Evolutionary conservation across 2,888 invertebrate genomes (phyloP).

Genomic region (Panzeria rudis): DNA sequence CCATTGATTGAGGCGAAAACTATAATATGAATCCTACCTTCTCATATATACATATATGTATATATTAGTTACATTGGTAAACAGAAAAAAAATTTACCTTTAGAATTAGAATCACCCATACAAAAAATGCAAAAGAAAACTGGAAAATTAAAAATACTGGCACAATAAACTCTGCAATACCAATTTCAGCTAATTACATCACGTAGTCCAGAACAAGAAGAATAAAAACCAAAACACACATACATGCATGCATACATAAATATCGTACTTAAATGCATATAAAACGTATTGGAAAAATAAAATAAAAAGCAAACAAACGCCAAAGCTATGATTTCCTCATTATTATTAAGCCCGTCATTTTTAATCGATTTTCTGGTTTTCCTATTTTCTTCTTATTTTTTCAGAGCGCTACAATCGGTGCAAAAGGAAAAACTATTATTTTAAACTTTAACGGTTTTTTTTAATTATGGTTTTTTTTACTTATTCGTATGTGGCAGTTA

Average conservation of each 20-base stretch:
- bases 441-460: conserved; percentile 59
- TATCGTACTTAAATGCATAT: neutral
- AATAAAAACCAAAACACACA: conserved; percentile 2
- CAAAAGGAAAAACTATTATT: conserved; percentile 41
- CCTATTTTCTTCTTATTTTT: neutral
- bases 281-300: conserved; percentile 15
- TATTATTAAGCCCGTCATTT: conserved; percentile 48
- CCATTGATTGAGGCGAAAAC: no score
- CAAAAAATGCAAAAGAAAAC: conserved; percentile 7
- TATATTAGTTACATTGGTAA: no score
- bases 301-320: neutral
- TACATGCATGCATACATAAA: neutral
- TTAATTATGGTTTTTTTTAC: conserved; percentile 56
- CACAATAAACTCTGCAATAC: conserved; percentile 37
- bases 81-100: no score
- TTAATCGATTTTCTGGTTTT: conserved; percentile 62
- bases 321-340: conserved; percentile 56
- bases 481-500: conserved; percentile 24
- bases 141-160: conserved; percentile 7
- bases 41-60: no score
- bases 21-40: no score
- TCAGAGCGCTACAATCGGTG: conserved; percentile 27
- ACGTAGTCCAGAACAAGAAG: conserved; percentile 52
- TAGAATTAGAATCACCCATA: no score
- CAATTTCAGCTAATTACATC: conserved; percentile 64